Percentiles rank a stretch among this genome's conserved stretches.
These are phyloP conservation scores for Glaucomys volans DNA, from an alignment of 2,113 vertebrate genomes.

Conservation along the genomic window DNA sequence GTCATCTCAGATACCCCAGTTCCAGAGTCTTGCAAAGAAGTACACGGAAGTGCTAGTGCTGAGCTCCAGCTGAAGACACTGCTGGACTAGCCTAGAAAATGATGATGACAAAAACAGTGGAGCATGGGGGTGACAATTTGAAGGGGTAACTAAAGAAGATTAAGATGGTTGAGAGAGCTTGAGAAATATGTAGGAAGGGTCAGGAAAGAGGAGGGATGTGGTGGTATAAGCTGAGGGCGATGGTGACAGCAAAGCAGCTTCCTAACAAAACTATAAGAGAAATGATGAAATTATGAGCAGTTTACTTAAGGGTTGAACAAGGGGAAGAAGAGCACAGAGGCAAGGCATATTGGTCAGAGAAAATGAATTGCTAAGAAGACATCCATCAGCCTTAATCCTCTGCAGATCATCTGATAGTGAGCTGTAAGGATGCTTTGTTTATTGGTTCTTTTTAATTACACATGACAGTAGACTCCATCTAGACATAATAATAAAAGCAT, in stretches of 20 bases:
- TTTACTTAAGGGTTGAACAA: background rate
- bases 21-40: background rate
- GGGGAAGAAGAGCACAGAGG: background rate
- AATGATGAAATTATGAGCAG: background rate
- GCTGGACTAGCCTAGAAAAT: too few relatives aligned
- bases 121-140: background rate
- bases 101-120: background rate
- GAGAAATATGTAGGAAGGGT: background rate
- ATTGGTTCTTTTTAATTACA: too few relatives aligned
- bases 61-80: background rate
- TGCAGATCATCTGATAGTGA: background rate
- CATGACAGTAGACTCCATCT: too few relatives aligned
- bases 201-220: too few relatives aligned
- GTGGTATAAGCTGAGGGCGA: background rate
- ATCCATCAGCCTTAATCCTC: background rate
- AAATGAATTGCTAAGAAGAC: background rate
- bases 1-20: background rate
- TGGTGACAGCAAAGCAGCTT: background rate
- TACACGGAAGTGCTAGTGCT: too few relatives aligned
- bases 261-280: background rate
- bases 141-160: background rate
- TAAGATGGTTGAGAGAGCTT: background rate
- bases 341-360: background rate
- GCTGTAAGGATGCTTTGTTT: too few relatives aligned
- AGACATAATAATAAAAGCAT: too few relatives aligned